These are phyloP conservation scores for Eclectus roratus DNA, from an alignment of 2,113 vertebrate species.

Conservation along the genomic window DNA sequence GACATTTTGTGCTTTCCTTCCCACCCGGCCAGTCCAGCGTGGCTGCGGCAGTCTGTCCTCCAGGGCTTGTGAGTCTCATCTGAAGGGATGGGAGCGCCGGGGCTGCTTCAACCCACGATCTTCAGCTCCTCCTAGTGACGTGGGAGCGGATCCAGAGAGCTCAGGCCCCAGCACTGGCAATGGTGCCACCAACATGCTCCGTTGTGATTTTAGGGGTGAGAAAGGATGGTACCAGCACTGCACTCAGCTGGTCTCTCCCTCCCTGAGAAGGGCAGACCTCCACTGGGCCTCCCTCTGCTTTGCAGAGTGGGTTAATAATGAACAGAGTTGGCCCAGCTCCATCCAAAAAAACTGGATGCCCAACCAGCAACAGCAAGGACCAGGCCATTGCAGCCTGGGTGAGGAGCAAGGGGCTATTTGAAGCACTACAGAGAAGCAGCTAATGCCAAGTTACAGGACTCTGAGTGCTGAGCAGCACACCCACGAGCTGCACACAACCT, in stretches of 20 bases:
- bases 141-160: not conserved
- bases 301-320: not conserved
- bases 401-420: not conserved
- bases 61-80: not conserved
- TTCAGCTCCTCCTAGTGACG: constrained; percentile 66
- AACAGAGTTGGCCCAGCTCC: not conserved
- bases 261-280: not conserved
- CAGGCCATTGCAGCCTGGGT: too few species aligned
- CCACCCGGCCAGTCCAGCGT: not conserved
- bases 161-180: fast-evolving
- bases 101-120: not conserved
- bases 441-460: not conserved
- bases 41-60: not conserved
- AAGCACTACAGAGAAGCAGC: not conserved
- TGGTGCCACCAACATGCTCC: fast-evolving
- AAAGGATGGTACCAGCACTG: not conserved
- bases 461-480: not conserved
- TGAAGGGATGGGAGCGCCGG: fast-evolving
- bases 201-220: not conserved
- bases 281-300: not conserved
- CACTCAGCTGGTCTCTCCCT: not conserved
- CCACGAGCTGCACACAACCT: fast-evolving
- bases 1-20: constrained; percentile 24
- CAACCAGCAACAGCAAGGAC: not conserved
- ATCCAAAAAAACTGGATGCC: not conserved